Conservation (phyloP, 2,888 invertebrate species). For the Microdon myrmicae region DNA sequence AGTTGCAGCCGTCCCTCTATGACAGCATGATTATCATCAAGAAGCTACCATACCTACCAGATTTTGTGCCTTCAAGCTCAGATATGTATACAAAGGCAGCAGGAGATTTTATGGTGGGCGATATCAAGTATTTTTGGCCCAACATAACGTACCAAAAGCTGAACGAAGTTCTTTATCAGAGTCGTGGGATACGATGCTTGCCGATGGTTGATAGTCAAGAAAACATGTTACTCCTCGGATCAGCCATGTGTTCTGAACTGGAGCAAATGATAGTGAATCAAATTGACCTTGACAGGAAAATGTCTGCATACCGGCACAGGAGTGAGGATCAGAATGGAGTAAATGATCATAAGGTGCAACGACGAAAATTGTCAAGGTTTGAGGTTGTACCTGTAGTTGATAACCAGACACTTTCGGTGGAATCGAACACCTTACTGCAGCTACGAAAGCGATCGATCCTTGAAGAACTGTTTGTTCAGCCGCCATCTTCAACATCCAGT, state of each 20-base stretch:
- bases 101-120: conserved; percentile 97
- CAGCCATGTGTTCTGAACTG: conserved; percentile 89
- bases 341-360: conserved; percentile 55
- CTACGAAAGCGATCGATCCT: conserved; percentile 75
- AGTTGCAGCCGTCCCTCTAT: conserved; percentile 95
- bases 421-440: not conserved
- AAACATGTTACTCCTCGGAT: conserved; percentile 93
- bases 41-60: conserved; percentile 95
- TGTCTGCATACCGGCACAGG: conserved; percentile 76
- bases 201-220: conserved; percentile 93
- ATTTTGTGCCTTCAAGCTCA: conserved; percentile 88
- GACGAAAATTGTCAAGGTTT: conserved; percentile 80
- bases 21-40: conserved; percentile 98
- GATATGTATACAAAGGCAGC: conserved; percentile 95
- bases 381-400: conserved; percentile 82
- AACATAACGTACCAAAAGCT: conserved; percentile 90
- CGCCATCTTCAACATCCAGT: conserved; percentile 74
- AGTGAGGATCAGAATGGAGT: too few relatives aligned
- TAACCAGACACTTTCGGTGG: conserved; percentile 71
- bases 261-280: conserved; percentile 87
- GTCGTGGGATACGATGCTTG: conserved; percentile 76
- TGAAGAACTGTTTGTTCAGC: conserved; percentile 93
- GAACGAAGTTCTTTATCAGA: conserved; percentile 81
- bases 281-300: conserved; percentile 82
- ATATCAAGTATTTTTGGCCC: conserved; percentile 89